Evolutionary conservation across 2,888 invertebrate species (phyloP).

Genomic region (Altica lythri): DNA sequence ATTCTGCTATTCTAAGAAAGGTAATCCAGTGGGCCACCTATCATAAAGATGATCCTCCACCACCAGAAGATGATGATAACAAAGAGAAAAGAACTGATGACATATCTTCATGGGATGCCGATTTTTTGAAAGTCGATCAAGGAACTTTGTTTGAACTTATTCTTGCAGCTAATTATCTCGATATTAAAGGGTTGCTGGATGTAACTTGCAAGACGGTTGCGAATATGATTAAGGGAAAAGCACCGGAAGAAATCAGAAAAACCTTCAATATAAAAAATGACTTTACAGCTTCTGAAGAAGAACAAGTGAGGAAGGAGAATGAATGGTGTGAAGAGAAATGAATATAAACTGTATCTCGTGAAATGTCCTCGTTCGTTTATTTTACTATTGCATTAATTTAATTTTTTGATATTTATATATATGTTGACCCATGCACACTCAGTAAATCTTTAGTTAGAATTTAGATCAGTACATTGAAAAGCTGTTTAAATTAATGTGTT

Average conservation of each 20-base stretch:
- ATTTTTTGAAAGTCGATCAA: slow-evolving; percentile 98
- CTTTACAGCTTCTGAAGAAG: slow-evolving; percentile 94
- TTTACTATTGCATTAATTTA: too few species aligned
- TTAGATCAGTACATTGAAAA: too few species aligned
- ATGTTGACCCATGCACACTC: too few species aligned
- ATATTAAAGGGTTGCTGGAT: slow-evolving; percentile 93
- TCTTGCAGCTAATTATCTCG: slow-evolving; percentile 95
- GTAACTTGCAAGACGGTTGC: slow-evolving; percentile 98
- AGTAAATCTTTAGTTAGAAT: too few species aligned
- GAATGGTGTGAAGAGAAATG: slow-evolving; percentile 93
- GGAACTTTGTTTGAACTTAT: slow-evolving; percentile 96
- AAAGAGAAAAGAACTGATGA: slow-evolving; percentile 99
- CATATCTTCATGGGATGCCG: slow-evolving; percentile 98
- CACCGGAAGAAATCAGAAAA: slow-evolving; percentile 96
- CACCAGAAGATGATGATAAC: slow-evolving; percentile 96
- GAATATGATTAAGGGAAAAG: slow-evolving; percentile 98
- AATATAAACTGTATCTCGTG: slow-evolving; percentile 32
- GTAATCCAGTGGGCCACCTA: slow-evolving; percentile 92
- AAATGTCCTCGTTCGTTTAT: too few species aligned
- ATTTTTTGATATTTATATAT: too few species aligned
- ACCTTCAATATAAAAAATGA: slow-evolving; percentile 98
- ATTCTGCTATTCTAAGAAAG: slow-evolving; percentile 94
- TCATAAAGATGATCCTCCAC: slow-evolving; percentile 94
- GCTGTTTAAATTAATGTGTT: too few species aligned
- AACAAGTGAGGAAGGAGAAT: slow-evolving; percentile 95